Conservation (phyloP, 2,797 vertebrate genomes). For the Orientallactaga sibirica region DNA sequence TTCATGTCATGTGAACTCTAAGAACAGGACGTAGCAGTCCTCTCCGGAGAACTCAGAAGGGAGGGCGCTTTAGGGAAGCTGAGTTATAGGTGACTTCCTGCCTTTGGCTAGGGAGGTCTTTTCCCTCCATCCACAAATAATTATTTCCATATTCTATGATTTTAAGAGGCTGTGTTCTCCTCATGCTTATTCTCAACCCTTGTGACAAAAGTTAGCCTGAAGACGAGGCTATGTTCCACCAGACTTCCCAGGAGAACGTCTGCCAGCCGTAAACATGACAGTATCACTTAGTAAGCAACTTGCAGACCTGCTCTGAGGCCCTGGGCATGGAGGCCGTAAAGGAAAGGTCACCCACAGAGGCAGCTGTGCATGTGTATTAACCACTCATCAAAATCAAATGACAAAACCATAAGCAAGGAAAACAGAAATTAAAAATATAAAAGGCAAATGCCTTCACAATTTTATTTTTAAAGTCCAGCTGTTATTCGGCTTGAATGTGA, state of each 20-base stretch:
- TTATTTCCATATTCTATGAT: not conserved
- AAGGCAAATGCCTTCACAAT: slow-evolving; percentile 85
- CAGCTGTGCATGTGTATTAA: slow-evolving; percentile 83
- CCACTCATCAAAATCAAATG: slow-evolving; percentile 85
- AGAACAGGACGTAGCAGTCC: not conserved
- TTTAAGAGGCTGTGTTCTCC: not conserved
- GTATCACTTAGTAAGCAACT: slow-evolving; percentile 72
- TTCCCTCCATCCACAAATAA: not conserved
- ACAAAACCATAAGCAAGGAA: slow-evolving; percentile 83
- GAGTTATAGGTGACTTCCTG: not conserved
- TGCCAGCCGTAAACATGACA: slow-evolving; percentile 33
- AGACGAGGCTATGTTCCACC: not conserved
- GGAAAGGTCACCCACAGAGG: slow-evolving; percentile 79
- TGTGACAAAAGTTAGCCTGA: not conserved
- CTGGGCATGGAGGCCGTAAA: slow-evolving; percentile 45
- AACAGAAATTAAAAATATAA: slow-evolving; percentile 86
- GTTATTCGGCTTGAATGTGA: slow-evolving; percentile 86
- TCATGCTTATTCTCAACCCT: not conserved
- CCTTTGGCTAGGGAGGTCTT: not conserved
- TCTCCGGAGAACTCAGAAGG: not conserved
- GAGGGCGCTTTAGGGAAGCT: not conserved
- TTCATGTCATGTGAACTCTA: too few relatives aligned
- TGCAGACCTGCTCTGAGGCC: slow-evolving; percentile 64
- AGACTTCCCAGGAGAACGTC: slow-evolving; percentile 47
- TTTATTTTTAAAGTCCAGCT: slow-evolving; percentile 87